Percentiles rank a stretch among this genome's conserved stretches.
Evolutionary conservation across 2,888 invertebrate species (phyloP).

Genomic region (Caenorhabditis angaria): DNA sequence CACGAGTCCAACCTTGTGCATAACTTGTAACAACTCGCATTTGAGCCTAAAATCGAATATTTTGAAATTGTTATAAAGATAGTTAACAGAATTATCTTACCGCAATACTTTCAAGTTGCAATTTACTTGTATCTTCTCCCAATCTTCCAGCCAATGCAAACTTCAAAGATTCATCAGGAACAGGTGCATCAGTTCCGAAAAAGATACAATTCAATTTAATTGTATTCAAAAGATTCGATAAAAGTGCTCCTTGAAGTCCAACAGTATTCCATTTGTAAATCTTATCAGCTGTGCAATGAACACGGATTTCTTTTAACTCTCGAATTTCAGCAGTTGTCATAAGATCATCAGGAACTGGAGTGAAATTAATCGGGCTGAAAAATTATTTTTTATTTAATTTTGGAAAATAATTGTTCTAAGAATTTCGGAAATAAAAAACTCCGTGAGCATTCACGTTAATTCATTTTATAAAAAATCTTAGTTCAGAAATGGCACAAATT

Average conservation of each 20-base stretch:
- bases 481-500: no score
- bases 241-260: constrained; percentile 53
- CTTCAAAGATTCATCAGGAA: constrained; percentile 29
- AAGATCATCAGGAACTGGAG: constrained; percentile 14
- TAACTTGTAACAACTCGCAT: constrained; percentile 8
- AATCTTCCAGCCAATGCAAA: constrained; percentile 22
- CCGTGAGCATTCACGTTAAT: no score
- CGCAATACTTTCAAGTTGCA: constrained; percentile 22
- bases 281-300: constrained; percentile 51
- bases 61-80: background rate
- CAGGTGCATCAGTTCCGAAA: constrained; percentile 27
- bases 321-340: constrained; percentile 25
- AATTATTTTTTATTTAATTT: background rate
- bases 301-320: constrained; percentile 13
- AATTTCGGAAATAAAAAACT: no score
- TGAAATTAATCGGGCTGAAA: constrained; percentile 22
- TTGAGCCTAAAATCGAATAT: constrained; percentile 2
- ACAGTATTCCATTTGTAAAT: constrained; percentile 54
- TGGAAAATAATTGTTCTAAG: no score
- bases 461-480: no score
- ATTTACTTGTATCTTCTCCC: background rate
- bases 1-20: constrained; percentile 24
- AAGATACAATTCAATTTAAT: constrained; percentile 26
- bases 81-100: background rate
- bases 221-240: constrained; percentile 44